Evolutionary conservation across 2,797 vertebrate genomes (phyloP).

Genomic region (Macropodus opercularis): DNA sequence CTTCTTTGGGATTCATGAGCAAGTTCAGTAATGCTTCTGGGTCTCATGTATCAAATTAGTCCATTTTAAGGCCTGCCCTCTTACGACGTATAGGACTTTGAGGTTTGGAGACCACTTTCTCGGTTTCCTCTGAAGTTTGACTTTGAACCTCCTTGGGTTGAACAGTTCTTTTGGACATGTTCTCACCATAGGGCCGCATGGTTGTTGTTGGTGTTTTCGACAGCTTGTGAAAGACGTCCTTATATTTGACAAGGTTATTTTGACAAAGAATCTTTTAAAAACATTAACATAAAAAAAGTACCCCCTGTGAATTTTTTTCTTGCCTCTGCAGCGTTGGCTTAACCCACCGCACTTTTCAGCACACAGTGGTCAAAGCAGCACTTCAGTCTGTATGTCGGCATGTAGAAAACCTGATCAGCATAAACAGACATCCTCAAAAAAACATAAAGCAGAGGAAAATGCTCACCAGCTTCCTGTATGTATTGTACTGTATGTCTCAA

Average conservation of each 20-base stretch:
- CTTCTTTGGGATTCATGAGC: too few species aligned
- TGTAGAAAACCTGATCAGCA: conserved; percentile 35
- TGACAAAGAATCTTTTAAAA: neutral
- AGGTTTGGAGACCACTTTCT: too few species aligned
- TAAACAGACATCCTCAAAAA: conserved; percentile 31
- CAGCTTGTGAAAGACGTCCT: too few species aligned
- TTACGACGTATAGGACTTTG: too few species aligned
- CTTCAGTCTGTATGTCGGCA: neutral
- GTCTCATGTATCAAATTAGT: too few species aligned
- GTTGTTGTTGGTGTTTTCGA: too few species aligned
- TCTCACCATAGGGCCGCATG: too few species aligned
- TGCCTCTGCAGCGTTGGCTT: conserved; percentile 6
- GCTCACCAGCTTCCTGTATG: conserved; percentile 25
- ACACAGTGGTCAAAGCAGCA: conserved; percentile 5
- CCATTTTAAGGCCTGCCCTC: too few species aligned
- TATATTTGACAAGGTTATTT: neutral
- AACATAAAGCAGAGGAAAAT: conserved; percentile 20
- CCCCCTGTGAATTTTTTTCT: too few species aligned
- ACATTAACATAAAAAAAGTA: neutral
- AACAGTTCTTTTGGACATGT: too few species aligned
- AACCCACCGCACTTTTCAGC: neutral
- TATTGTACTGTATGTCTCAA: conserved; percentile 7
- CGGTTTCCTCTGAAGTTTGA: neutral
- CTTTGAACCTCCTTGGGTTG: too few species aligned
- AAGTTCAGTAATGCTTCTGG: too few species aligned